Evolutionary conservation across 1,140 invertebrate genomes (phyloP).

Genomic region (Apolygus lucorum): DNA sequence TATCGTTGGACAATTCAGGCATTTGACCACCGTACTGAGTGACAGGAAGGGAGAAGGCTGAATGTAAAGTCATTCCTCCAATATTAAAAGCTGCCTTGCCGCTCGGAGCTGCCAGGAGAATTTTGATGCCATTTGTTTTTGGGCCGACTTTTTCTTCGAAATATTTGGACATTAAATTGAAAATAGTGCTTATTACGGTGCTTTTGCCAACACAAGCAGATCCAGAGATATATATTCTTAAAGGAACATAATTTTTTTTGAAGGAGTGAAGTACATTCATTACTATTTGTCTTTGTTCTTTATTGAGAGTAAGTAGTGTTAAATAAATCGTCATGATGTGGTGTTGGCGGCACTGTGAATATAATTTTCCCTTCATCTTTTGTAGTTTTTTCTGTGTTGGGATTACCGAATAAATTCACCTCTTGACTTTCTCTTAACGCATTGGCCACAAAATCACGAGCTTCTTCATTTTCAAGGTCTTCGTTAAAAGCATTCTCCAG

Average conservation of each 20-base stretch:
- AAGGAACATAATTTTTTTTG: neutral
- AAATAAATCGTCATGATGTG: too few relatives aligned
- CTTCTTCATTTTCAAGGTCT: too few relatives aligned
- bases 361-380: neutral
- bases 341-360: neutral
- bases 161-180: too few relatives aligned
- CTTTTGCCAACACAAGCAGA: slow-evolving; percentile 12
- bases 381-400: too few relatives aligned
- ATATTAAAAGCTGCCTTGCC: too few relatives aligned
- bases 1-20: too few relatives aligned
- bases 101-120: too few relatives aligned
- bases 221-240: slow-evolving; percentile 13
- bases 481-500: neutral
- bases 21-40: too few relatives aligned
- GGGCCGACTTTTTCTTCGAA: too few relatives aligned
- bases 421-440: neutral
- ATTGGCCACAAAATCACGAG: neutral
- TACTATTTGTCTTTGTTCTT: slow-evolving; percentile 8
- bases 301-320: neutral
- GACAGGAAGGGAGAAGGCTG: slow-evolving; percentile 6
- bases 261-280: too few relatives aligned
- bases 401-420: too few relatives aligned
- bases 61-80: slow-evolving; percentile 2
- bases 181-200: neutral
- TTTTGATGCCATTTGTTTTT: too few relatives aligned